Percentiles rank a stretch among this genome's conserved stretches.
These are phyloP conservation scores for Daubentonia madagascariensis DNA, from an alignment of 2,113 vertebrate species.

Conservation along the genomic window DNA sequence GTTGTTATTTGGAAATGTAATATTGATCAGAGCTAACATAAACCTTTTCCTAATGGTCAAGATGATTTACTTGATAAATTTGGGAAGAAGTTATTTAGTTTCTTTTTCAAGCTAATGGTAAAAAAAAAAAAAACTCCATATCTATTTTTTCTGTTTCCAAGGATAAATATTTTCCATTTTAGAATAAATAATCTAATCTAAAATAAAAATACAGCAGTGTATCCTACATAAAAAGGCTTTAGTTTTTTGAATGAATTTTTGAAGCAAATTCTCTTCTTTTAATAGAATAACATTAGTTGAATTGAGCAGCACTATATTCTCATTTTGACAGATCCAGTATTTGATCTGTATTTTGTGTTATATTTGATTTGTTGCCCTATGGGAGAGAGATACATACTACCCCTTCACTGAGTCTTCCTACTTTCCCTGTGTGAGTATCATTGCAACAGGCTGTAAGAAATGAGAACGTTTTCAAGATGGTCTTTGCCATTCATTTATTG, in stretches of 20 bases:
- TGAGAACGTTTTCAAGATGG: neutral
- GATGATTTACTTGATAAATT: neutral
- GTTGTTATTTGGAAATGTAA: neutral
- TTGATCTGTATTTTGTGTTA: conserved; percentile 11
- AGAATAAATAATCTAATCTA: neutral
- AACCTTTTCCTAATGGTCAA: neutral
- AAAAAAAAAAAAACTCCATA: neutral
- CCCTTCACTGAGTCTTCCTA: neutral
- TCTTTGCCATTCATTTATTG: neutral
- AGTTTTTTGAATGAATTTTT: neutral
- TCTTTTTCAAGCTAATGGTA: neutral
- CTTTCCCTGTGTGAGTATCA: neutral
- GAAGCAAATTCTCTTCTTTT: neutral
- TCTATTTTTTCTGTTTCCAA: neutral
- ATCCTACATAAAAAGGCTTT: neutral
- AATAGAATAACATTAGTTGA: neutral
- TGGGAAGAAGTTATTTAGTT: neutral
- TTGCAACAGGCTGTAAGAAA: neutral
- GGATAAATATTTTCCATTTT: neutral
- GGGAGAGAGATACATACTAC: neutral
- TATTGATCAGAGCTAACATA: neutral
- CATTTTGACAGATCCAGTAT: neutral
- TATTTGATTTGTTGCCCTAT: conserved; percentile 1
- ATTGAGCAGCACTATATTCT: conserved; percentile 34
- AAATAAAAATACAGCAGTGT: neutral